A percentile compares a stretch with the other conserved stretches of the same genome.
phyloP scores from a whole-genome alignment of 1,140 invertebrate species.

The Spodoptera litura region DNA sequence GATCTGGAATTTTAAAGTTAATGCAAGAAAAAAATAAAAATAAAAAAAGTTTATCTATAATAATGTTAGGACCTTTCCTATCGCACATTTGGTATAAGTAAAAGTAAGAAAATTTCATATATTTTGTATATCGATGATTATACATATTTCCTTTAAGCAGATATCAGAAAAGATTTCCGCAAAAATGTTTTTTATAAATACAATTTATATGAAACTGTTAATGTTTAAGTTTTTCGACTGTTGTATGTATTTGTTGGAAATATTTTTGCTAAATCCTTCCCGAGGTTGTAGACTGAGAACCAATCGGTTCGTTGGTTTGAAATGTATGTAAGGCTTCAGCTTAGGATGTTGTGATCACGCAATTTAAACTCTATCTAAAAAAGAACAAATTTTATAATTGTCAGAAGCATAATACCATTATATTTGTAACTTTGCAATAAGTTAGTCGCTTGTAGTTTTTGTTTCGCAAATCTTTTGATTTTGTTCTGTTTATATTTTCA shows the following conservation, averaged over 20 bases:
- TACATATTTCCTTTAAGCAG: slow-evolving; percentile 58
- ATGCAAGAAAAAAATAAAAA: slow-evolving; percentile 45
- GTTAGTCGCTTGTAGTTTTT: neutral
- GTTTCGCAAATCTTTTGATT: neutral
- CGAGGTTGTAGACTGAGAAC: slow-evolving; percentile 52
- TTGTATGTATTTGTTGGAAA: slow-evolving; percentile 54
- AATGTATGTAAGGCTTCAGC: slow-evolving; percentile 1
- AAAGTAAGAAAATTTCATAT: slow-evolving; percentile 50
- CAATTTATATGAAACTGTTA: slow-evolving; percentile 49
- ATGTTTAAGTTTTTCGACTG: slow-evolving; percentile 51
- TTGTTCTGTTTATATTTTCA: too few relatives aligned
- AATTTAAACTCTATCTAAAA: neutral
- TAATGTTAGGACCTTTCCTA: slow-evolving; percentile 52
- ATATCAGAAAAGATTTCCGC: slow-evolving; percentile 67
- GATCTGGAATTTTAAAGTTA: slow-evolving; percentile 58
- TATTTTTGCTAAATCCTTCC: slow-evolving; percentile 57
- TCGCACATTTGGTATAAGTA: slow-evolving; percentile 52
- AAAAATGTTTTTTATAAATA: slow-evolving; percentile 57
- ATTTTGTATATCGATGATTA: slow-evolving; percentile 55
- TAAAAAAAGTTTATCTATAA: slow-evolving; percentile 52
- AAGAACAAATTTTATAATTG: neutral
- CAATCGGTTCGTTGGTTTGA: slow-evolving; percentile 3
- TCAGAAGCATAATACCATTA: neutral
- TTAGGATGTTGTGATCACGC: neutral
- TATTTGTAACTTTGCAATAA: too few relatives aligned